Conservation (phyloP, 2,888 invertebrate genomes). For the Notodonta dromedarius region DNA sequence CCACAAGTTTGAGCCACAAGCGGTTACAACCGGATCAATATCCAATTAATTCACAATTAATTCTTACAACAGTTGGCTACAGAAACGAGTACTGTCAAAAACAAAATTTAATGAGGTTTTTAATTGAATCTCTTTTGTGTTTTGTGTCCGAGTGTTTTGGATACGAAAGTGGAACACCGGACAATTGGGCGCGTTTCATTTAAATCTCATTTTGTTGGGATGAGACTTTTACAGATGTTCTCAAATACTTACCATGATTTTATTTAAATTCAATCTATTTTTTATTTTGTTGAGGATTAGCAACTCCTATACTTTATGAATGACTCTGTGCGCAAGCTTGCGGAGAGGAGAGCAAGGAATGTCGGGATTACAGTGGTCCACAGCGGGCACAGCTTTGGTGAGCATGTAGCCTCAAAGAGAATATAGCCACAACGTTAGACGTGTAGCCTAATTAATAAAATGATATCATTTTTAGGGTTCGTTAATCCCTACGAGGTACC, state of each 20-base stretch:
- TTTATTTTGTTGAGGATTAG: not conserved
- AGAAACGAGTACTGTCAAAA: slow-evolving; percentile 8
- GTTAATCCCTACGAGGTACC: no score
- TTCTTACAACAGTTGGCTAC: not conserved
- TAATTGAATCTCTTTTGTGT: slow-evolving; percentile 9
- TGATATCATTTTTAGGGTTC: no score
- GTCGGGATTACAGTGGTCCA: no score
- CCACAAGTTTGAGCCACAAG: no score
- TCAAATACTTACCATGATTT: not conserved
- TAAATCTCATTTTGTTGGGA: not conserved
- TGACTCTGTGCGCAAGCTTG: no score
- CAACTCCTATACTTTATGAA: no score
- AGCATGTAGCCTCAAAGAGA: no score
- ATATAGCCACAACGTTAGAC: no score
- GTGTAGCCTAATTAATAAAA: no score
- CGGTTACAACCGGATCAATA: not conserved
- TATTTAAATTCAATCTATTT: not conserved
- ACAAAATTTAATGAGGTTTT: slow-evolving; percentile 10
- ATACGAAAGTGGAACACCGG: not conserved
- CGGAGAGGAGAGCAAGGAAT: no score
- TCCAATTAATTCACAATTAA: slow-evolving; percentile 5
- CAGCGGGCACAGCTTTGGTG: no score
- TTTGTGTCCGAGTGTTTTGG: slow-evolving; percentile 3
- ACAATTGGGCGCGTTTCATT: not conserved
- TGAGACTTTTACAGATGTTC: not conserved